Base-by-base conservation (phyloP, 2,888 invertebrate genomes). In the Geophilus truncorum region DNA sequence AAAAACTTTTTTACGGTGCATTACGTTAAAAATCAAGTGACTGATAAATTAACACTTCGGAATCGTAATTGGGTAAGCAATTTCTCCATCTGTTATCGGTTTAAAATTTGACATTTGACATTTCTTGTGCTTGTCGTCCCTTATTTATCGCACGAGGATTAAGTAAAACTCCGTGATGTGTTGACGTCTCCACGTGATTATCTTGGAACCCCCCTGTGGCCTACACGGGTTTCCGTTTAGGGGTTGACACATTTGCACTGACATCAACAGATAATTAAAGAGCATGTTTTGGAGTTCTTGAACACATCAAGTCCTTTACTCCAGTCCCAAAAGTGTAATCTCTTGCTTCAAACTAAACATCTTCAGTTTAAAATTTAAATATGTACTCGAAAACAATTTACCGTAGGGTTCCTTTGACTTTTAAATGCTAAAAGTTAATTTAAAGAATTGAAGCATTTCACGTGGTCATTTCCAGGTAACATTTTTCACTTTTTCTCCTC, bases 201-300 rank as follows among this genome's bases (percentile, higher is more conserved):
- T 28, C 15, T 23, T 15, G 25, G 70, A 51, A 21, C 51, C 70
- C 70, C 12, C 25, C 28, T 28, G 70, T n/a, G 70, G 5, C 25
- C 28, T 28, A 70, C 70, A 70, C 28, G 28, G 28, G 70, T 70
- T 70, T 70, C 70, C 70, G 70, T 70, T 70, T 70, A 70, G 70
- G 25, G 28, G 15, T 70, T 70, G 70, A 70, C 70, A 70, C 70
- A 70, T 70, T 28, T 23, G n/a, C 25, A 70, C 5, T 28, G 70
- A 70, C 70, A 70, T 10, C 70, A 70, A 28, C 28, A 70, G 70
- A 70, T 70, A 70, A 70, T 70, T 70, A 70, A 28, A 70, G 70
- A 25, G 10, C 25, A n/a, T 70, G 70, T 70, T 28, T n/a, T 28
- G 28, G 51, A 1, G 51, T 51, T 21, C 18, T 3, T 7, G 18